Percentiles rank a stretch among this genome's conserved stretches.
Evolutionary conservation across 2,113 vertebrate genomes (phyloP).

Genomic region (Cygnus buccinator): DNA sequence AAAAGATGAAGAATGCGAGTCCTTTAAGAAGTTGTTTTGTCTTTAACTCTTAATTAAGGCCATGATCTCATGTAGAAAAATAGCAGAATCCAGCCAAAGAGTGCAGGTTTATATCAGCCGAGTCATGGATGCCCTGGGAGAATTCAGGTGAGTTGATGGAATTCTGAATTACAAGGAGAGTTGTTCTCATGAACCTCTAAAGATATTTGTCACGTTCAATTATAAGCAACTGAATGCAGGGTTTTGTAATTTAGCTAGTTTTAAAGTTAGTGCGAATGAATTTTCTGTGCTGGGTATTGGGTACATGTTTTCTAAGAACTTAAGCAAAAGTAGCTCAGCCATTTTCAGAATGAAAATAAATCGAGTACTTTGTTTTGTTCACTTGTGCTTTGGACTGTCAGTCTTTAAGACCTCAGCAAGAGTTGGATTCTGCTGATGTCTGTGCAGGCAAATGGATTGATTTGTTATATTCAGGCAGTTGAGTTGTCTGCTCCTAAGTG

Average conservation of each 20-base stretch:
- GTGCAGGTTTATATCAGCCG: conserved; percentile 88
- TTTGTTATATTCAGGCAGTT: not conserved
- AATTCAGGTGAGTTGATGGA: conserved; percentile 84
- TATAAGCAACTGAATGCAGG: not conserved
- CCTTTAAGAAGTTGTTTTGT: conserved; percentile 47
- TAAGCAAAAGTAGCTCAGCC: not conserved
- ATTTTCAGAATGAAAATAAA: not conserved
- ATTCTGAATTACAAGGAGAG: conserved; percentile 43
- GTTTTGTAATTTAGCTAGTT: not conserved
- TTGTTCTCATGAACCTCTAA: not conserved
- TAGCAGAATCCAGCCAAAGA: conserved; percentile 86
- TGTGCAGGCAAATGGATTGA: rapidly evolving
- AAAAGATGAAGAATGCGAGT: conserved; percentile 7
- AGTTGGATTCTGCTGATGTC: not conserved
- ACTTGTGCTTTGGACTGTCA: not conserved
- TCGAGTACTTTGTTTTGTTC: not conserved
- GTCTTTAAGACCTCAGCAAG: not conserved
- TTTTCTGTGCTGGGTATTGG: not conserved
- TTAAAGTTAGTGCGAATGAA: not conserved
- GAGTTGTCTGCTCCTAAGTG: not conserved
- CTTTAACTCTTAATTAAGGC: conserved; percentile 78
- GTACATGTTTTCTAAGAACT: not conserved
- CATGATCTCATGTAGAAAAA: conserved; percentile 88
- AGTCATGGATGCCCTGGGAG: conserved; percentile 88
- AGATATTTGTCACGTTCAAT: not conserved